These are phyloP conservation scores for Archaeoteleia sp. DNA, from an alignment of 2,888 invertebrate genomes.

Conservation along the genomic window DNA sequence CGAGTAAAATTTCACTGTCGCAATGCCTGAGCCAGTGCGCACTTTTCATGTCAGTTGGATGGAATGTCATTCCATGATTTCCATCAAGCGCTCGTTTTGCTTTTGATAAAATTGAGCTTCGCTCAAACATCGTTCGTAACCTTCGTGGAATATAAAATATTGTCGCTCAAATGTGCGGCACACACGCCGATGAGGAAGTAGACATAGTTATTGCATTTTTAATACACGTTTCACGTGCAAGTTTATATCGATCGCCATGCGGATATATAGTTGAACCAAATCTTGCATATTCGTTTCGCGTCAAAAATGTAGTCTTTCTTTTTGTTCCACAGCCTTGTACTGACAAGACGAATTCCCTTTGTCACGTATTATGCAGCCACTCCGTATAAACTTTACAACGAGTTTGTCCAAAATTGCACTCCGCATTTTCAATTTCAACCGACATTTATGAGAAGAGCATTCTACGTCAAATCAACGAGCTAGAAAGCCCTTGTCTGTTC, in stretches of 20 bases:
- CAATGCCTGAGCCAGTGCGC: slow-evolving; percentile 9
- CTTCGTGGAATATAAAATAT: slow-evolving; percentile 22
- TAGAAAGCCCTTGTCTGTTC: too few relatives aligned
- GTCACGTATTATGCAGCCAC: too few relatives aligned
- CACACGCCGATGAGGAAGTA: slow-evolving; percentile 13
- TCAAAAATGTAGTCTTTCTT: slow-evolving; percentile 6
- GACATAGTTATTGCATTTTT: slow-evolving; percentile 31
- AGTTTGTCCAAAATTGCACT: too few relatives aligned
- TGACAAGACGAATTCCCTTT: neutral
- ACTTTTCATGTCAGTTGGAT: neutral
- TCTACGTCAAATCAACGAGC: too few relatives aligned
- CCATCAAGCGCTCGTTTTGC: neutral
- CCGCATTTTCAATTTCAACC: too few relatives aligned
- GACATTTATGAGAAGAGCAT: too few relatives aligned
- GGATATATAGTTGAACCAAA: slow-evolving; percentile 12
- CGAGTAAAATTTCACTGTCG: slow-evolving; percentile 6
- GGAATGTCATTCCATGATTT: slow-evolving; percentile 1
- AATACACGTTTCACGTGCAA: slow-evolving; percentile 26
- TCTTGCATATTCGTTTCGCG: slow-evolving; percentile 13
- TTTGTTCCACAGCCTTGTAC: neutral
- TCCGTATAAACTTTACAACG: too few relatives aligned
- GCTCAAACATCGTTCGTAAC: slow-evolving; percentile 12
- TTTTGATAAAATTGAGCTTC: slow-evolving; percentile 1
- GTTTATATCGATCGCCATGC: slow-evolving; percentile 23
- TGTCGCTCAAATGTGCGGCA: slow-evolving; percentile 18